Evolutionary conservation across 2,888 invertebrate genomes (phyloP), one percentile per base, ranked within the genome.

Genomic region (Yponomeuta plumbellus): DNA sequence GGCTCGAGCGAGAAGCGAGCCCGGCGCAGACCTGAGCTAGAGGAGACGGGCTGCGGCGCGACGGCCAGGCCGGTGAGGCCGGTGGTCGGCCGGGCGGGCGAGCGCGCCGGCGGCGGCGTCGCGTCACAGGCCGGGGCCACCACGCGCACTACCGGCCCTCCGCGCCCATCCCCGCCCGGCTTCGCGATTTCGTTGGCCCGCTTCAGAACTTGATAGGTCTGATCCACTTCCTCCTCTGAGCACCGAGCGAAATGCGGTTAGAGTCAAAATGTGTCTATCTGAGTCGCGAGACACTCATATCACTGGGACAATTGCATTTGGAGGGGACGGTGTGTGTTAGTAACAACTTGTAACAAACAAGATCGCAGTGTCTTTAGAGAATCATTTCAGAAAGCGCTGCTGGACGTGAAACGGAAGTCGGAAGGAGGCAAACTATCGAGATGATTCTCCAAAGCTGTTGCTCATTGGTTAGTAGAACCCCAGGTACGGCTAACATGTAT

Each of bases 201-300:
- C 93, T 97, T 97, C 93, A 97, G 94, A 86, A 97, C 97, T 93
- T 97, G 97, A 93, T 97, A 97, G 89, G 96, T 97, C 92, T 95
- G 95, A 93, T 97, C 97, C 93, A 97, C 94, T 93, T 97, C 95
- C 86, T 92, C 92, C 91, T 90, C 88, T 88, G 85, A 87, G 89
- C 85, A 89, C 80, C 85, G 86, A 85, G 82, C 80, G 82, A 85
- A 85, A 85, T 78, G 81, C 77, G 74, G 81, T 86, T 86, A 89
- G 78, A 80, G 75, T 78, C 76, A 79, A 76, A 34, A 77, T 75
- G 75, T 75, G 72, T 68, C 70, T n/a, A n/a, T 34, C 21, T 40
- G 44, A 63, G 39, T 63, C 39, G 40, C 44, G 39, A 20, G 34
- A 61, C 61, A 61, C 23, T 22, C 23, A 34, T 5, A 59, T 58